Conservation (phyloP, 2,113 vertebrate genomes). For the Geococcyx californianus region DNA sequence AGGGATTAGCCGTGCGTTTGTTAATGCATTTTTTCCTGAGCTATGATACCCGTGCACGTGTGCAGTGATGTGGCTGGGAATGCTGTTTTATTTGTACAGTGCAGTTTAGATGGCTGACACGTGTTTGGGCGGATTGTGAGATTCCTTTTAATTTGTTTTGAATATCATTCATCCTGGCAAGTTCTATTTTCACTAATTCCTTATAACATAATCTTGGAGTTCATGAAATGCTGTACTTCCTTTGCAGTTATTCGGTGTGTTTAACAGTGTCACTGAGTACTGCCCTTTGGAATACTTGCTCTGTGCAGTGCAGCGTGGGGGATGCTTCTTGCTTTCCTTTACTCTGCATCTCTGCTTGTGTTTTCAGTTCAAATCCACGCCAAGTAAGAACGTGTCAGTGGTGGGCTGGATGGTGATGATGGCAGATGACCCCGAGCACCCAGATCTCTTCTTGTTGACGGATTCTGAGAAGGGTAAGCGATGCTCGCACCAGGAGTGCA, state of each 20-base stretch:
- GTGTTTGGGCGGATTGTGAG: background rate
- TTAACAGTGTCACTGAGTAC: background rate
- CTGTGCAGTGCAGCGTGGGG: background rate
- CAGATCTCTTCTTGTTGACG: constrained; percentile 92
- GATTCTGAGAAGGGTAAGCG: constrained; percentile 94
- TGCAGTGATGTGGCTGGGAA: background rate
- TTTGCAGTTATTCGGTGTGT: background rate
- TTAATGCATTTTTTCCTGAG: background rate
- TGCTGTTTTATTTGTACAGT: background rate
- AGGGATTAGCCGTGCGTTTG: background rate
- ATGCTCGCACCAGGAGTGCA: background rate
- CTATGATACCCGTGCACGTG: rapidly evolving
- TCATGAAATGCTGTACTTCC: background rate
- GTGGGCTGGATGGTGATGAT: constrained; percentile 98
- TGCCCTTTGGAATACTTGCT: background rate
- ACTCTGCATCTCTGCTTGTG: background rate
- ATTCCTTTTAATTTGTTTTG: background rate
- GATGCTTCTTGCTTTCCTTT: background rate
- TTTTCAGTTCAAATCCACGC: constrained; percentile 93
- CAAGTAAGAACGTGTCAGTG: constrained; percentile 90
- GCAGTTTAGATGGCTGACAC: background rate
- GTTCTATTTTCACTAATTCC: background rate
- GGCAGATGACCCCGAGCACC: constrained; percentile 95
- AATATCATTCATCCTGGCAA: background rate
- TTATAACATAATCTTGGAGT: background rate